These are phyloP conservation scores for Argopecten irradians DNA, from an alignment of 1,140 invertebrate species.

Conservation along the genomic window DNA sequence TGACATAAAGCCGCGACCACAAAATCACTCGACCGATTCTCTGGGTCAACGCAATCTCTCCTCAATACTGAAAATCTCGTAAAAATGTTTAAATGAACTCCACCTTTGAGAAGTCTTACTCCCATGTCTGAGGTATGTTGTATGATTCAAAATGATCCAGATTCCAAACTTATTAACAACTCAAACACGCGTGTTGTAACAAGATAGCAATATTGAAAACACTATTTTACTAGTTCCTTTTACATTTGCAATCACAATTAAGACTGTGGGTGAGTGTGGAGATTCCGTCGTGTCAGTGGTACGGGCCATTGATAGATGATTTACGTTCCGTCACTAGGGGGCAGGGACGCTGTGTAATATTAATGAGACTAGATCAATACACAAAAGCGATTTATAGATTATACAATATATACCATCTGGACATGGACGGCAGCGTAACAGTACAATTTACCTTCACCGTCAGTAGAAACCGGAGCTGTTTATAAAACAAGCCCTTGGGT, in stretches of 20 bases:
- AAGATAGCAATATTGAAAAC: background rate
- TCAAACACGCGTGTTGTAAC: no score
- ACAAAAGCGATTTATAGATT: background rate
- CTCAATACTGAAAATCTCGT: background rate
- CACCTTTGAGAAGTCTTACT: background rate
- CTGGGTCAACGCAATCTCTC: background rate
- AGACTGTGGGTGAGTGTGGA: background rate
- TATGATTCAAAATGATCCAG: no score
- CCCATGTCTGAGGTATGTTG: no score
- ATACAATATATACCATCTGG: background rate
- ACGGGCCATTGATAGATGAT: background rate
- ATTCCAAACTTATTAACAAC: no score
- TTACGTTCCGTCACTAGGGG: background rate
- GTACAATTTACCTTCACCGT: background rate
- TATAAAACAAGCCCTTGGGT: background rate
- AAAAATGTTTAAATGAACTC: background rate
- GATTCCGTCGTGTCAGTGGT: background rate
- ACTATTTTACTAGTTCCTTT: background rate
- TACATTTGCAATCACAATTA: background rate
- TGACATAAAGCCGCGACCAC: background rate
- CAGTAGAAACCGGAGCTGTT: background rate
- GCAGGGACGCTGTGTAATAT: background rate
- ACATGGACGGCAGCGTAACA: background rate
- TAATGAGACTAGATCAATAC: background rate
- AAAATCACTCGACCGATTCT: background rate